Conservation (phyloP, 1,140 invertebrate species). For the Patella vulgata region DNA sequence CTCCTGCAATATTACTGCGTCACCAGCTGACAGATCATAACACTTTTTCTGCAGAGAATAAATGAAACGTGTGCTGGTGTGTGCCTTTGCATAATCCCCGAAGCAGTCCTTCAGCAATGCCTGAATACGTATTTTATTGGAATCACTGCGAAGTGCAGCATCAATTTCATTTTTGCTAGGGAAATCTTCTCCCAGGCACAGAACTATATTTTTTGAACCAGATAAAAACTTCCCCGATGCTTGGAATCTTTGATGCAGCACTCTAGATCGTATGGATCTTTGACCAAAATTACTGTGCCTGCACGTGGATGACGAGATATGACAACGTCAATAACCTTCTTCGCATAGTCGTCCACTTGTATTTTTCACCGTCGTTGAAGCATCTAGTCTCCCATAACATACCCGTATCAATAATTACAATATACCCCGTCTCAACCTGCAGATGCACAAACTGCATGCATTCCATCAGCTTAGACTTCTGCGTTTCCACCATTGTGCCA, state of each 20-base stretch:
- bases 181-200: not conserved
- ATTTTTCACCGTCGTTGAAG: not conserved
- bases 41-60: not conserved
- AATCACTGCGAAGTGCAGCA: not conserved
- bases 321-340: constrained; percentile 1
- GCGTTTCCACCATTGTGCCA: not conserved
- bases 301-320: not conserved
- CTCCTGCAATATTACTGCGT: too few relatives aligned
- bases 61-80: not conserved
- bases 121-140: not conserved
- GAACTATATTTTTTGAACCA: not conserved
- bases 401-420: constrained; percentile 3
- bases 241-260: not conserved
- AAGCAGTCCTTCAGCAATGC: not conserved
- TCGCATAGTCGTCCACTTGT: constrained; percentile 5
- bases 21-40: not conserved
- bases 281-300: constrained; percentile 7
- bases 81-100: not conserved
- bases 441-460: not conserved
- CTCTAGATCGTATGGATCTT: constrained; percentile 7
- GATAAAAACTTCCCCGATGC: not conserved
- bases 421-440: not conserved
- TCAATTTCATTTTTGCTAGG: not conserved
- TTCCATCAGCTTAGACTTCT: constrained; percentile 7
- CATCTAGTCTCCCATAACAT: constrained; percentile 3